phyloP scores from a whole-genome alignment of 2,888 invertebrate genomes.

The Nephrocerus scutellatus region DNA sequence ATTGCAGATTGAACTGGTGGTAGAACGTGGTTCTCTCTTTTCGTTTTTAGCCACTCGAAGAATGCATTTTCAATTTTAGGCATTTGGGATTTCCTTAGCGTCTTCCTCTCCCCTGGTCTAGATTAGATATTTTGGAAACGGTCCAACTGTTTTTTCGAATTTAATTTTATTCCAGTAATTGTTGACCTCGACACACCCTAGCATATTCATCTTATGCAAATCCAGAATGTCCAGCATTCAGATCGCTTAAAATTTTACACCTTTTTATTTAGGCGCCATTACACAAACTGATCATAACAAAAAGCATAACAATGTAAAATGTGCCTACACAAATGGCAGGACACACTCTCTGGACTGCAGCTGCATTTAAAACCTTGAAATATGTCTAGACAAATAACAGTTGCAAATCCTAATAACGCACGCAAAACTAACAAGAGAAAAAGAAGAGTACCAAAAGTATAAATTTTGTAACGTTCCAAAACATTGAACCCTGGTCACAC shows the following conservation, averaged over 20 bases:
- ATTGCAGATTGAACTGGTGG: no score
- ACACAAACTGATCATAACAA: slow-evolving; percentile 1
- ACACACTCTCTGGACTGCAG: neutral
- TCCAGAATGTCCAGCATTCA: slow-evolving; percentile 5
- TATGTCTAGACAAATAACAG: no score
- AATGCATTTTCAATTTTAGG: no score
- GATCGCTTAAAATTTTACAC: slow-evolving; percentile 3
- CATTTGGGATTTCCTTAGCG: neutral
- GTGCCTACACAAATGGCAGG: slow-evolving; percentile 1
- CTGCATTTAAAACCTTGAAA: no score
- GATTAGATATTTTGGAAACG: neutral
- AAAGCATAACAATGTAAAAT: slow-evolving; percentile 2
- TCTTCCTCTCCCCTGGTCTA: neutral
- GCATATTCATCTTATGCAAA: neutral
- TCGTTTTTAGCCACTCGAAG: no score
- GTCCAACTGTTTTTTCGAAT: neutral
- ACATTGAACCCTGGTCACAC: no score
- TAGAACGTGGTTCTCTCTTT: no score
- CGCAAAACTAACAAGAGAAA: no score
- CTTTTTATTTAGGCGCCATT: slow-evolving; percentile 5
- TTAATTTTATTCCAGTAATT: slow-evolving; percentile 8
- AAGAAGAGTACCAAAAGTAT: no score
- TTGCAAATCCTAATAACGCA: no score
- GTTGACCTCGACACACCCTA: slow-evolving; percentile 7
- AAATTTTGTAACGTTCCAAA: no score